Evolutionary conservation across 2,113 vertebrate species (phyloP).

Genomic region (Cacatua alba): DNA sequence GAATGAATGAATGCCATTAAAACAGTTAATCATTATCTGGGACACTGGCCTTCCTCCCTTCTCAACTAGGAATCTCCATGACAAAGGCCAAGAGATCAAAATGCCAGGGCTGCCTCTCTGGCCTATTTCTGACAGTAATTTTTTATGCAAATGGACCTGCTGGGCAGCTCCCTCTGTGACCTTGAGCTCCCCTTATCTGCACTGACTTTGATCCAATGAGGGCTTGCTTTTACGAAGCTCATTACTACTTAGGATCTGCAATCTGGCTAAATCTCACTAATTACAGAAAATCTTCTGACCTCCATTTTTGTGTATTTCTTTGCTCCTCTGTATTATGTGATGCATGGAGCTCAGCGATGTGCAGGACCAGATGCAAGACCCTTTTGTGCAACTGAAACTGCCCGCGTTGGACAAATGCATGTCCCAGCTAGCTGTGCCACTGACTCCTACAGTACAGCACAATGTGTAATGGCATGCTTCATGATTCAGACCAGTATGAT

Average conservation of each 20-base stretch:
- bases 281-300: constrained; percentile 71
- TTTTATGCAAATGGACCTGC: constrained; percentile 84
- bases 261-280: constrained; percentile 76
- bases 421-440: background rate
- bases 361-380: background rate
- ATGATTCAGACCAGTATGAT: rapidly evolving
- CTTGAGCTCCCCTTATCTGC: constrained; percentile 84
- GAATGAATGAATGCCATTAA: constrained; percentile 92
- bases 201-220: constrained; percentile 79
- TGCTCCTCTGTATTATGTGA: background rate
- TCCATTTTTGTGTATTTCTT: background rate
- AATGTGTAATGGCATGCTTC: rapidly evolving
- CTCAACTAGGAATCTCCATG: constrained; percentile 88
- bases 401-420: rapidly evolving
- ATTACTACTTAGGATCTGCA: constrained; percentile 72
- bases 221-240: constrained; percentile 72
- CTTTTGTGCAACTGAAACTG: background rate
- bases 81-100: constrained; percentile 91
- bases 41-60: constrained; percentile 81
- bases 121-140: constrained; percentile 83
- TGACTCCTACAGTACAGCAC: background rate
- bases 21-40: constrained; percentile 92
- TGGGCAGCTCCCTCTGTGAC: constrained; percentile 83
- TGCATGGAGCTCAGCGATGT: background rate
- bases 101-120: constrained; percentile 78